phyloP scores from a whole-genome alignment of 2,888 invertebrate species.

The Serripes groenlandicus region DNA sequence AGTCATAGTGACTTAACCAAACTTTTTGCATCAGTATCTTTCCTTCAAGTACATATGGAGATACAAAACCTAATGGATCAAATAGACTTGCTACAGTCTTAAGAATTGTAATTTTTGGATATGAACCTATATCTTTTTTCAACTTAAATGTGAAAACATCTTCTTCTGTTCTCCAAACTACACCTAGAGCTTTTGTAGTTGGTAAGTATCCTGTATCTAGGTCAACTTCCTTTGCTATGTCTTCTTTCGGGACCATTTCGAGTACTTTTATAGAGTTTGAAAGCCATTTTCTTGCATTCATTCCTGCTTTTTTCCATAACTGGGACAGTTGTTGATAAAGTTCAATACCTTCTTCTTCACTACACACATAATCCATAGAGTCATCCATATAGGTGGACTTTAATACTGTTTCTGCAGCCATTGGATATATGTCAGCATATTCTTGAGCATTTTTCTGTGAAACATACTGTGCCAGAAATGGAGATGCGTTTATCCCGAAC shows the following conservation, averaged over 20 bases:
- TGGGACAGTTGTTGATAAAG: conserved; percentile 15
- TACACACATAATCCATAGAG: conserved; percentile 17
- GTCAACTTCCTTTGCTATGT: conserved; percentile 34
- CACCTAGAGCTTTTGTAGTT: conserved; percentile 50
- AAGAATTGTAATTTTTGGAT: conserved; percentile 60
- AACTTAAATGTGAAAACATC: conserved; percentile 44
- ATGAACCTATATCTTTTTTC: conserved; percentile 23
- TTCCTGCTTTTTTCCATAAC: conserved; percentile 27
- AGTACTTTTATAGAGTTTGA: conserved; percentile 41
- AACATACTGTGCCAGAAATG: conserved; percentile 61
- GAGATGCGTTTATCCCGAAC: conserved; percentile 66
- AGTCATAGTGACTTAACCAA: conserved; percentile 73
- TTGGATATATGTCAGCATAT: conserved; percentile 15
- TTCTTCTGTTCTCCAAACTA: conserved; percentile 42
- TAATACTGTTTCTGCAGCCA: conserved; percentile 29
- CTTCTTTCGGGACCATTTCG: conserved; percentile 35
- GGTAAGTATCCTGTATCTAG: conserved; percentile 50
- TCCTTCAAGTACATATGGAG: conserved; percentile 66
- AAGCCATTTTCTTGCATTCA: conserved; percentile 17
- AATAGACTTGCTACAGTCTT: conserved; percentile 71
- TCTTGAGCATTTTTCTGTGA: conserved; percentile 51
- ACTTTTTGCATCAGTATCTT: conserved; percentile 76
- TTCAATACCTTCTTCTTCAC: conserved; percentile 14
- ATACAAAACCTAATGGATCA: conserved; percentile 80
- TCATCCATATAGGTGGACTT: conserved; percentile 43